Evolutionary conservation across 1,140 invertebrate genomes (phyloP).

Genomic region (Coelopa frigida): DNA sequence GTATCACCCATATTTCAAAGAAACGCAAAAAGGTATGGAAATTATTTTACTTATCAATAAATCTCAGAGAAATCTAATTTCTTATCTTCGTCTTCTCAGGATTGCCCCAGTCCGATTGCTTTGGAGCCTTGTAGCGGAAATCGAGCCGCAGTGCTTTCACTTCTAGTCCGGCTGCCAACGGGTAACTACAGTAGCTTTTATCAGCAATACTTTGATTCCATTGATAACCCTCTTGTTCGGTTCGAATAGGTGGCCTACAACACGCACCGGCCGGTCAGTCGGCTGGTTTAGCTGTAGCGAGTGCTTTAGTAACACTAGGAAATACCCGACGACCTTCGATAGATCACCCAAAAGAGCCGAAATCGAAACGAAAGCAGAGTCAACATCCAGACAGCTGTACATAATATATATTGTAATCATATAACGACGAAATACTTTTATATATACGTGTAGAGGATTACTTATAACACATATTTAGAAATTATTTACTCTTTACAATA

Average conservation of each 20-base stretch:
- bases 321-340: conserved; percentile 64
- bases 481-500: too few species aligned
- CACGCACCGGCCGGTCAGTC: conserved; percentile 80
- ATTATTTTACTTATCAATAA: conserved; percentile 2
- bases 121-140: conserved; percentile 86
- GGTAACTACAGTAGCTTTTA: conserved; percentile 39
- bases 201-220: neutral
- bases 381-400: conserved; percentile 61
- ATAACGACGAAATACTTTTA: too few species aligned
- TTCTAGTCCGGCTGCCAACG: conserved; percentile 81
- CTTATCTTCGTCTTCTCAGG: conserved; percentile 29
- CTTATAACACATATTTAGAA: too few species aligned
- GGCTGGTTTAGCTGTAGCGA: conserved; percentile 73
- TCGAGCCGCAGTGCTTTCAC: conserved; percentile 84
- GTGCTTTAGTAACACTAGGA: conserved; percentile 76
- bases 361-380: conserved; percentile 60
- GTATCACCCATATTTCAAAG: conserved; percentile 36
- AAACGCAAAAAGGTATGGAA: conserved; percentile 41
- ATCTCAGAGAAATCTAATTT: too few species aligned
- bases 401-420: conserved; percentile 31
- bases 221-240: neutral
- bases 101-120: conserved; percentile 85
- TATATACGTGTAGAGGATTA: too few species aligned
- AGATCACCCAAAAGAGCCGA: conserved; percentile 60
- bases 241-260: conserved; percentile 40